Evolutionary conservation across 2,888 invertebrate genomes (phyloP), one percentile per base, ranked within the genome.

Genomic region (Hydropsyche betteni): DNA sequence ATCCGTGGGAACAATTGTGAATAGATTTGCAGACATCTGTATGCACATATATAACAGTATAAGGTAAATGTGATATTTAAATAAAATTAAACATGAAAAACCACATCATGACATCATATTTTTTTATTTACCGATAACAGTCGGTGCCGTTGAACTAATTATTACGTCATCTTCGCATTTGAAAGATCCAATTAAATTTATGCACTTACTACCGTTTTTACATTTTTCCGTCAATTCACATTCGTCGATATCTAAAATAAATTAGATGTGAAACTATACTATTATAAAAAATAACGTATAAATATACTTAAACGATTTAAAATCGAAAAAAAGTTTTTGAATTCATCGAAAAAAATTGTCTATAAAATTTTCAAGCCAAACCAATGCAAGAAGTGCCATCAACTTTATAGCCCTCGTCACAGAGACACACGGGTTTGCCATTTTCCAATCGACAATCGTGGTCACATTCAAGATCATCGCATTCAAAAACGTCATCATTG

Each of bases 91-190:
- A 51, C 10, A 16, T 3, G n/a, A 52, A 16, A 38, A n/a, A 69
- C 33, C 7, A 50, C 8, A 73, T 33, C 12, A 33, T 64, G 24
- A 24, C 24, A 44, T 16, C 84, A 84, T 5, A 81, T 53, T 51
- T 8, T 10, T 51, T 53, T 53, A 53, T 16, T 53, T 82, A 52
- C 81, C 81, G 53, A 81, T 81, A 68, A 80, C 76, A 6, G 51
- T 81, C 0, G 80, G 79, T 36, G 76, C 80, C 58, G 84, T 81
- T 68, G 87, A 81, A 38, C 82, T 81, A 69, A 85, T 89, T 0
- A 87, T 88, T n/a, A 82, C 71, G 0, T 88, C 88, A 80, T 91
- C 91, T 8, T 83, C 82, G 80, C 91, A 91, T 69, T 84, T 84
- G 80, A 87, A 90, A 36, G 87, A 85, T 0, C 91, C 91, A 0